These are phyloP conservation scores for Antheraea pernyi DNA, from an alignment of 1,140 invertebrate genomes.

Conservation along the genomic window DNA sequence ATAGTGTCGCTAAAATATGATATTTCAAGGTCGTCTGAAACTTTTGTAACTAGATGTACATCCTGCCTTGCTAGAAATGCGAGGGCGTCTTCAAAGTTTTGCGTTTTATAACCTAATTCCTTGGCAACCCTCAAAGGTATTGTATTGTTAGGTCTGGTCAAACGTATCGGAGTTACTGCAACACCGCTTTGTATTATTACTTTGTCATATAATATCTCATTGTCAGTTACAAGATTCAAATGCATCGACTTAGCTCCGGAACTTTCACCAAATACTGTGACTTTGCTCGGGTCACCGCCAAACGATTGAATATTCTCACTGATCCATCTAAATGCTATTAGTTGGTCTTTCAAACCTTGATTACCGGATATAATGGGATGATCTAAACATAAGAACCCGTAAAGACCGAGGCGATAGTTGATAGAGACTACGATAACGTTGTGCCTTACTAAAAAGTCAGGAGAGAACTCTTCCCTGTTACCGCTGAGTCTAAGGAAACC, in stretches of 20 bases:
- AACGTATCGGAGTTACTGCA: constrained; percentile 3
- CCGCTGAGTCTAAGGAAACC: constrained; percentile 10
- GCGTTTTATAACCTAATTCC: background rate
- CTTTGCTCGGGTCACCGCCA: constrained; percentile 13
- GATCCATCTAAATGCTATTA: constrained; percentile 13
- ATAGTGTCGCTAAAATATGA: too few species aligned
- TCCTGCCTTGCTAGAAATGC: constrained; percentile 13
- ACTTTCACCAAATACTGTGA: constrained; percentile 19
- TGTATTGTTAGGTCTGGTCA: constrained; percentile 8
- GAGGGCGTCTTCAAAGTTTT: constrained; percentile 11
- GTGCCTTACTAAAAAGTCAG: too few species aligned
- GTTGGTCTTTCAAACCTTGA: too few species aligned
- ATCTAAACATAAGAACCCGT: too few species aligned
- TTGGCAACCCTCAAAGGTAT: constrained; percentile 29
- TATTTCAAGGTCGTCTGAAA: too few species aligned
- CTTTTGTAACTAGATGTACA: constrained; percentile 11
- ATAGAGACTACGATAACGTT: too few species aligned
- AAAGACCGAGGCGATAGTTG: too few species aligned
- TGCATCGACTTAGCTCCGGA: constrained; percentile 19
- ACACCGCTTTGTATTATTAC: background rate
- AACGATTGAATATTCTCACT: constrained; percentile 18
- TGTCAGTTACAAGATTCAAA: constrained; percentile 7
- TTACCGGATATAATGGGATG: too few species aligned
- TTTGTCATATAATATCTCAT: constrained; percentile 14
- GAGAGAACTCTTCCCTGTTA: background rate